Evolutionary conservation across 2,888 invertebrate genomes (phyloP), one percentile per base, ranked within the genome.

Genomic region (Leptinotarsa peninsularis): DNA sequence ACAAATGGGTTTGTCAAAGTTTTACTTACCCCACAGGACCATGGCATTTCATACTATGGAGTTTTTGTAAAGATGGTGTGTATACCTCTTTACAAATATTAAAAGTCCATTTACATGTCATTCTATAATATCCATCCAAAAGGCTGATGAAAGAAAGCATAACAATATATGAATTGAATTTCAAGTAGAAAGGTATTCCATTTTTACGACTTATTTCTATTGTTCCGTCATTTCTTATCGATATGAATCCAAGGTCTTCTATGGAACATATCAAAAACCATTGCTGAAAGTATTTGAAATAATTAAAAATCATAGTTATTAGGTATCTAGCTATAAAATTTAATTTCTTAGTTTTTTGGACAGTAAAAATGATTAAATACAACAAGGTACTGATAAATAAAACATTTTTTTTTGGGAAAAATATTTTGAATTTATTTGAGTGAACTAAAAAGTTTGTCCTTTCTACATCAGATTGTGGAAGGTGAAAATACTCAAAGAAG

Each of bases 81-180:
- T 92, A 90, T 73, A 95, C 92, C 83, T 95, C 94, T 85, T 93
- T 93, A 85, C 96, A 97, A 77, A 97, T 90, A 89, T 96, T 96
- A 85, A 96, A 95, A 56, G 94, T 96, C 96, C 96, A 97, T 89
- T 96, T 97, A 66, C 94, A 93, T 84, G 93, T 93, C 81, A 96
- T 89, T 83, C 96, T 92, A 86, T 96, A 97, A 88, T 97, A 97
- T 73, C 96, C 96, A 87, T 96, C 94, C 78, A 97, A 89, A 72
- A 94, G 90, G 75, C 95, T 94, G 78, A 96, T 93, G 87, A 96
- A 96, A 0, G 96, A 95, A 73, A 93, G 91, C 85, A 95, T 90
- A 67, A 91, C 89, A 67, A 91, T 90, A 78, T 92, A 90, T 14
- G 92, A 91, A 83, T 91, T 91, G 84, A 96, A 94, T 84, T 92